phyloP scores from a whole-genome alignment of 2,888 invertebrate genomes.

The Muschampia plurimacula region DNA sequence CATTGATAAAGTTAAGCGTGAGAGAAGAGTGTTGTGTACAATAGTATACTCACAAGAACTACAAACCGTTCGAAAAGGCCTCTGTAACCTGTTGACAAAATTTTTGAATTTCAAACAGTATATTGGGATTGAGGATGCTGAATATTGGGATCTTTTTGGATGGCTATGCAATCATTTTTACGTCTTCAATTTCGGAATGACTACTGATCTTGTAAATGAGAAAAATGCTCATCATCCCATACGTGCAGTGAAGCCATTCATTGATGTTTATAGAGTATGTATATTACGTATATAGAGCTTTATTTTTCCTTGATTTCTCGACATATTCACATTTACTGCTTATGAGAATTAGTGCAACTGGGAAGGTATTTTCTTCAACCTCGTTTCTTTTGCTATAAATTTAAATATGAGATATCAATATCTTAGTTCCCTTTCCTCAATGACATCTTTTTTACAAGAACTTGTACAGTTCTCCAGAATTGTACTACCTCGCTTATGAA shows the following conservation, averaged over 20 bases:
- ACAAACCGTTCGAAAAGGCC: conserved; percentile 55
- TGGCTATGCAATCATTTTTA: conserved; percentile 70
- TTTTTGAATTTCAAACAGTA: conserved; percentile 72
- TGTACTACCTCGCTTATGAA: too few relatives aligned
- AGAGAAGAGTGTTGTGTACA: conserved; percentile 53
- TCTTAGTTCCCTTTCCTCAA: too few relatives aligned
- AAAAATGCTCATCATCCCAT: conserved; percentile 63
- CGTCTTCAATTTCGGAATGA: conserved; percentile 65
- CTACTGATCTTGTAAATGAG: conserved; percentile 61
- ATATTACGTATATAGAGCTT: background rate
- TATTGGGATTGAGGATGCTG: conserved; percentile 55
- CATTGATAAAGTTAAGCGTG: conserved; percentile 46
- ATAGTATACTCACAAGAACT: conserved; percentile 52
- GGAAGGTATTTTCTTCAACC: too few relatives aligned
- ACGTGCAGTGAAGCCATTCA: conserved; percentile 62
- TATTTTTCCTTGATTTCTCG: background rate
- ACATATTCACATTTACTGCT: background rate
- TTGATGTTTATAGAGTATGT: conserved; percentile 45
- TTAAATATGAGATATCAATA: too few relatives aligned
- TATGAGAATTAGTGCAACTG: background rate
- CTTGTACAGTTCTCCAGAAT: too few relatives aligned
- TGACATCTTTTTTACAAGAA: too few relatives aligned
- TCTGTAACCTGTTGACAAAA: conserved; percentile 65
- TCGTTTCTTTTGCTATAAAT: too few relatives aligned
- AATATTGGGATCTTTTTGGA: conserved; percentile 64